phyloP scores from a whole-genome alignment of 2,888 invertebrate species.

The Pycnomerus fuliginosus region DNA sequence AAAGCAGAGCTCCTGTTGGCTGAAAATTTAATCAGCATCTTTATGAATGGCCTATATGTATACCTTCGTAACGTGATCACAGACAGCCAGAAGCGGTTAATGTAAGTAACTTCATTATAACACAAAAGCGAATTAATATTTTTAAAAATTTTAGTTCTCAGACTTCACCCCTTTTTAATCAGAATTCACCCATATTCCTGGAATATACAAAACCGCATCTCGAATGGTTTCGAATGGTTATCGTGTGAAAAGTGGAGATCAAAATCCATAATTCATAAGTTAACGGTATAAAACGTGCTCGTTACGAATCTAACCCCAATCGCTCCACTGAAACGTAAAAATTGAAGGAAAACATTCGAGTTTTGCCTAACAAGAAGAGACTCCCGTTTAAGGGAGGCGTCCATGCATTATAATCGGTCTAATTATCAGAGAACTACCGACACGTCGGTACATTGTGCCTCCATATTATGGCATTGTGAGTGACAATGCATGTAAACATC shows the following conservation, averaged over 20 bases:
- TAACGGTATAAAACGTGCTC: slow-evolving; percentile 3
- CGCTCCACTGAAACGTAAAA: slow-evolving; percentile 16
- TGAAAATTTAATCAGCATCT: too few species aligned
- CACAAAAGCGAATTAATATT: too few species aligned
- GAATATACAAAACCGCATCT: too few species aligned
- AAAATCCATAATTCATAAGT: slow-evolving; percentile 12
- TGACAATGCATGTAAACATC: slow-evolving; percentile 48
- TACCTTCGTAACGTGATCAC: too few species aligned
- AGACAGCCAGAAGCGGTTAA: too few species aligned
- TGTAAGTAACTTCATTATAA: too few species aligned
- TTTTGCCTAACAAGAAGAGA: slow-evolving; percentile 13
- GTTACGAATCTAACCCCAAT: slow-evolving; percentile 6
- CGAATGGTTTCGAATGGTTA: neutral
- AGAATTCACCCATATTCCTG: too few species aligned
- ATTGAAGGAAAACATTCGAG: slow-evolving; percentile 13
- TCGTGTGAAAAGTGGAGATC: slow-evolving; percentile 14
- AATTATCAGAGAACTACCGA: slow-evolving; percentile 46
- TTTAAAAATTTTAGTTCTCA: too few species aligned
- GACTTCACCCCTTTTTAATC: too few species aligned
- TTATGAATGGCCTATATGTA: too few species aligned
- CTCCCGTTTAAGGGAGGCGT: slow-evolving; percentile 36
- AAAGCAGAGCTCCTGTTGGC: too few species aligned
- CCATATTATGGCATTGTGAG: slow-evolving; percentile 46
- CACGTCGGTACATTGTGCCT: slow-evolving; percentile 43
- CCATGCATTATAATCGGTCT: slow-evolving; percentile 48